Conservation (phyloP, 2,888 invertebrate genomes). For the Phorcus lineatus region DNA sequence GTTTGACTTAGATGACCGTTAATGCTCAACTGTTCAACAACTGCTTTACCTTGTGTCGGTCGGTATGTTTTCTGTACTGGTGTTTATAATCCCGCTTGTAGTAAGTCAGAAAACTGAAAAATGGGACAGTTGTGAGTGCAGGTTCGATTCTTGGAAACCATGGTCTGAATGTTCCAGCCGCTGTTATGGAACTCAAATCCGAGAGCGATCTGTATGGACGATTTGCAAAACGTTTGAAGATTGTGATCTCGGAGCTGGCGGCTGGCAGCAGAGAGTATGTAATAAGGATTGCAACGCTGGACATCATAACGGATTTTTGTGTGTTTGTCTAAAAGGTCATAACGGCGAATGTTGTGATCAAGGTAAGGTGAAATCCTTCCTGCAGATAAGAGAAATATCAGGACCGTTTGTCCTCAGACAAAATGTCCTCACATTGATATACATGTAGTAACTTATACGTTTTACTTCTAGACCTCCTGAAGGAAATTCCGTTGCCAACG, state of each 20-base stretch:
- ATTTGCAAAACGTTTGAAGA: slow-evolving; percentile 33
- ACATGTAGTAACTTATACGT: too few relatives aligned
- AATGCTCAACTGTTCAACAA: too few relatives aligned
- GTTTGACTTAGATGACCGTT: too few relatives aligned
- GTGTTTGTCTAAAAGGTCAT: slow-evolving; percentile 29
- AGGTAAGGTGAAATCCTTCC: slow-evolving; percentile 5
- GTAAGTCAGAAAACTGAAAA: slow-evolving; percentile 31
- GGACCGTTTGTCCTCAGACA: too few relatives aligned
- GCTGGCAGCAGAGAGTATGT: slow-evolving; percentile 23
- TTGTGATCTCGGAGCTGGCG: slow-evolving; percentile 33
- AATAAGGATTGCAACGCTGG: slow-evolving; percentile 30
- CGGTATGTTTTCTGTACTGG: background rate
- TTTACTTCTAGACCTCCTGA: too few relatives aligned
- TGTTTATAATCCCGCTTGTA: slow-evolving; percentile 32
- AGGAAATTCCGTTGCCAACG: too few relatives aligned
- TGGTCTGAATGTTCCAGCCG: slow-evolving; percentile 40
- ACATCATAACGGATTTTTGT: background rate
- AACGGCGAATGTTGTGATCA: slow-evolving; percentile 28
- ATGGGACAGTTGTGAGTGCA: slow-evolving; percentile 20
- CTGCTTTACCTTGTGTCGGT: too few relatives aligned
- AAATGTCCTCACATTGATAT: too few relatives aligned
- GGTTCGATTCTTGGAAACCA: slow-evolving; percentile 24
- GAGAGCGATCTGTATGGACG: background rate
- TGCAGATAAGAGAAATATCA: too few relatives aligned
- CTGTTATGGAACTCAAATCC: slow-evolving; percentile 26